Evolutionary conservation across 1,140 invertebrate species (phyloP), one percentile per base, ranked within the genome.

Genomic region (Schlechtendalia chinensis): DNA sequence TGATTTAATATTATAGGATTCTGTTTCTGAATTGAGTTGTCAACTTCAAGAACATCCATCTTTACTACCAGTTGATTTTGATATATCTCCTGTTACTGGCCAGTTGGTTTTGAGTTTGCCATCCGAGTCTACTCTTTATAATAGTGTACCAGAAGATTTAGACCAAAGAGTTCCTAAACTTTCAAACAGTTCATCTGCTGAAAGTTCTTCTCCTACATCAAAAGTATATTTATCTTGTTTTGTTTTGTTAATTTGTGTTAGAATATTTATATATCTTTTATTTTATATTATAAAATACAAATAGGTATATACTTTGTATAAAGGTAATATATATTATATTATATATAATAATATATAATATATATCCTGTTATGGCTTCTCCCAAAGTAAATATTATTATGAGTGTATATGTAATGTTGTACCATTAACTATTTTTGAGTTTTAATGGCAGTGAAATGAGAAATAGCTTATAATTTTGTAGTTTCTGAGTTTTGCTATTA

Each of bases 51-150:
- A 94, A 84, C 95, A 97, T 88, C 95, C 95, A 16, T 96, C 94
- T 19, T 95, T 96, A 84, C 86, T 96, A 80, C 94, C 95, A 63
- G 91, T 92, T 50, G 95, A 97, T 86, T 96, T 97, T 88, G 94
- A 97, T 86, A 79, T 79, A 94, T 97, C 59, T 91, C 90, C 81
- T 89, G 90, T 79, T 50, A 89, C 90, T 83, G 93, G 92, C 84
- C 89, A 90, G 65, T 83, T 91, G 29, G 86, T 90, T 58, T 84
- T 90, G 29, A 90, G 89, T 81, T 85, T 88, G 79, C 88, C 75
- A 50, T 50, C 75, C 0, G 75, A 79, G 17, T 61, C 75, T 50
- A 79, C 56, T 50, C 58, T 63, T 17, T 79, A 79, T n/a, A 63
- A 79, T 63, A 63, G 58, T 63, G 75, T 79, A 14, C 75, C 75